Evolutionary conservation across 2,888 invertebrate genomes (phyloP).

Genomic region (Luffia ferchaultella): DNA sequence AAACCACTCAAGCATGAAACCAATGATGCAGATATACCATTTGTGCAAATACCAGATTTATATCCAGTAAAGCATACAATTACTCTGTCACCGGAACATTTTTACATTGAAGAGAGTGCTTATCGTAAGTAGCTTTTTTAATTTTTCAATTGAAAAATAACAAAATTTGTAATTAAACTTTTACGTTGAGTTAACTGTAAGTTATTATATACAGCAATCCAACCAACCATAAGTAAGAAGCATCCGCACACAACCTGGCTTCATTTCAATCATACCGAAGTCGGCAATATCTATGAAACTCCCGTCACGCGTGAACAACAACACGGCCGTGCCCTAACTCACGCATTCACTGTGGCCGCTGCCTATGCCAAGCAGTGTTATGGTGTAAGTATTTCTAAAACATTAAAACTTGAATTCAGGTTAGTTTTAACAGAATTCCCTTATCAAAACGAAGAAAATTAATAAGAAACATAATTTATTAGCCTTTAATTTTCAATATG

Average conservation of each 20-base stretch:
- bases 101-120: constrained; percentile 68
- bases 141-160: background rate
- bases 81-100: constrained; percentile 69
- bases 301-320: constrained; percentile 74
- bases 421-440: too few relatives aligned
- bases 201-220: constrained; percentile 45
- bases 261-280: constrained; percentile 70
- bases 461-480: too few relatives aligned
- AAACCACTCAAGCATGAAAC: constrained; percentile 66
- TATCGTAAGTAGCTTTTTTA: constrained; percentile 71
- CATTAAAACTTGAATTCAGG: too few relatives aligned
- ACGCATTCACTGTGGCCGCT: constrained; percentile 79
- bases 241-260: constrained; percentile 83
- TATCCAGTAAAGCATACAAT: constrained; percentile 79
- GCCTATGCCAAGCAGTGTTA: constrained; percentile 77
- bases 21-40: constrained; percentile 50
- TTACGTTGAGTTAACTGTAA: background rate
- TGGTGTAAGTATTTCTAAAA: constrained; percentile 74
- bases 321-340: constrained; percentile 73
- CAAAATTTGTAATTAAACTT: background rate
- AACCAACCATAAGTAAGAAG: constrained; percentile 38
- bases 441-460: too few relatives aligned
- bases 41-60: constrained; percentile 72
- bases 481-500: too few relatives aligned
- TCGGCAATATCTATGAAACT: constrained; percentile 73